Base-by-base conservation (phyloP, 2,888 invertebrate genomes). In the Leptinotarsa juncta region DNA sequence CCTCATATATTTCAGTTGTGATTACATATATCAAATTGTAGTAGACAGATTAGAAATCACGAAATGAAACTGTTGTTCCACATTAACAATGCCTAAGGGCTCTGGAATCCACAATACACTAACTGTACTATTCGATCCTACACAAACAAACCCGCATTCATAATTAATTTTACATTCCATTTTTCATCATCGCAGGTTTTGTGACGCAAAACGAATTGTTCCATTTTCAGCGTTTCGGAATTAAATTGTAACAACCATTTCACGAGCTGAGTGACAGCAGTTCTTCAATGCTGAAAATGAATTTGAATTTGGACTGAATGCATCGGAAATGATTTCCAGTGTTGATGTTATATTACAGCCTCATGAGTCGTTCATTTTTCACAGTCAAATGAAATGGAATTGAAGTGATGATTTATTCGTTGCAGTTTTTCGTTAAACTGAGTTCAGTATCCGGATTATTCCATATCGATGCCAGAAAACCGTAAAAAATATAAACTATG, bases 291-390 rank as follows among this genome's bases (percentile, higher is more conserved):
- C 57, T 57, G 57, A 23, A 57, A 57, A 57, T 23, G 57, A 23
- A 57, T 57, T 57, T 20, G 23, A 23, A 14, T 23, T 23, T 14
- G 14, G 20, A 57, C 4, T 57, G 57, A 57, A 57, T 23, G 57
- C 57, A 57, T 57, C 23, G 57, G 23, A 57, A 23, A 57, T 23
- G 15, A 57, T 57, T 57, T 57, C 4, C 57, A 57, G 57, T 20
- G 23, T 57, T 57, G 57, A 26, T 57, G 57, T 57, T 57, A 23
- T 23, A 57, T 57, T 57, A 57, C 57, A 57, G 57, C 57, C 57
- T 7, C 57, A 57, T 20, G 57, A 57, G 23, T 23, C 23, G 57
- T 57, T 57, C 57, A 14, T 23, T 20, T 20, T 57, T 26, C 23
- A 23, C 26, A 15, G 18, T 23, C 23, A 18, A 3, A 53, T 53